Evolutionary conservation across 1,140 invertebrate species (phyloP), one percentile per base, ranked within the genome.

Genomic region (Formica selysi): DNA sequence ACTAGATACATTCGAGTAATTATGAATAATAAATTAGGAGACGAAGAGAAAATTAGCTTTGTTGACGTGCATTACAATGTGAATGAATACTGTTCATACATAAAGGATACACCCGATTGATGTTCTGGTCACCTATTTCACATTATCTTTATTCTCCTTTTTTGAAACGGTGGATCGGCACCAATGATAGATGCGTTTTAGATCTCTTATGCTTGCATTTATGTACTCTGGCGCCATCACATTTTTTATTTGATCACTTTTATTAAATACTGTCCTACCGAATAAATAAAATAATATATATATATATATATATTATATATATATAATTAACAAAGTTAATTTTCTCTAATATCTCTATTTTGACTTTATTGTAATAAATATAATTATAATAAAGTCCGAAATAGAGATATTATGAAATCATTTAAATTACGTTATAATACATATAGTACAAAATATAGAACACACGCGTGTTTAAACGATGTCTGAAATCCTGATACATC

Each of bases 31-130:
- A 44, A 44, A 70, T 89, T 84, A 70, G 57, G 0, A 59, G 38
- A 81, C 10, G n/a, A 54, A 36, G 29, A 89, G 85, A 85, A 90
- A 90, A 89, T 89, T 89, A 86, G 88, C 67, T 89, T 90, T 85
- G 79, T 90, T 90, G 89, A 79, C 38, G 85, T 54, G 73, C 57
- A 74, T 65, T 78, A 19, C 54, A 29, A 81, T 76, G 88, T 84
- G 88, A 90, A 89, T 79, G 85, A 61, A 6, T 19, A 11, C 1
- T 11, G 13, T 19, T 19, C 48, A 6, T 51, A 19, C 16, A 4
- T 51, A 51, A 51, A 76, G 62, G 48, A 16, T 71, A 67, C 32
- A 57, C 44, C 36, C 62, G 54, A 26, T 62, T 36, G 11, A 13
- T 68, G 48, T 78, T 71, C 26, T 87, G 64, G 16, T 84, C 65